Conservation (phyloP, 2,797 vertebrate genomes). For the Gambelia wislizenii region DNA sequence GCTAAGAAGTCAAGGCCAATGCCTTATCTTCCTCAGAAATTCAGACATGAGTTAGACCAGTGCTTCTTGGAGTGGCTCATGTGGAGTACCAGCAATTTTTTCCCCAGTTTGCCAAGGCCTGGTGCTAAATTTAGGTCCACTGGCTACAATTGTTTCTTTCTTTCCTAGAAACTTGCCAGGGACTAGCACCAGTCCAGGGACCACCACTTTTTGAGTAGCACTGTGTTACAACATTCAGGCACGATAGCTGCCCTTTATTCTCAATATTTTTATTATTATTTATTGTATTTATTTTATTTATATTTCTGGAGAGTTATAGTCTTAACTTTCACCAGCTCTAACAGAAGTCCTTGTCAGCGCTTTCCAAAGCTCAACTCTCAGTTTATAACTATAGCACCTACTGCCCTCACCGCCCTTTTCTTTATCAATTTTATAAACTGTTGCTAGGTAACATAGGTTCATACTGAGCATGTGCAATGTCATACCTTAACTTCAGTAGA, state of each 20-base stretch:
- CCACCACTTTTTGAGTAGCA: neutral
- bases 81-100: too few species aligned
- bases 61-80: too few species aligned
- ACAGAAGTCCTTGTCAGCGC: neutral
- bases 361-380: neutral
- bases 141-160: too few species aligned
- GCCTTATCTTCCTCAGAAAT: too few species aligned
- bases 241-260: neutral
- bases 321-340: neutral
- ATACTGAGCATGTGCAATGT: neutral
- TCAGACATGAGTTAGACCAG: too few species aligned
- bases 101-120: too few species aligned
- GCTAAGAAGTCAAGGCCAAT: too few species aligned
- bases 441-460: neutral
- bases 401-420: neutral
- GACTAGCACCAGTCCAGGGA: neutral
- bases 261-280: too few species aligned
- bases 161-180: too few species aligned
- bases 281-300: too few species aligned
- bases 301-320: neutral
- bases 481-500: neutral
- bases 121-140: too few species aligned
- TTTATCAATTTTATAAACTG: neutral
- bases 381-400: neutral
- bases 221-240: neutral